These are phyloP conservation scores for Drosophila serrata DNA, from an alignment of 1,140 invertebrate genomes.

Conservation along the genomic window DNA sequence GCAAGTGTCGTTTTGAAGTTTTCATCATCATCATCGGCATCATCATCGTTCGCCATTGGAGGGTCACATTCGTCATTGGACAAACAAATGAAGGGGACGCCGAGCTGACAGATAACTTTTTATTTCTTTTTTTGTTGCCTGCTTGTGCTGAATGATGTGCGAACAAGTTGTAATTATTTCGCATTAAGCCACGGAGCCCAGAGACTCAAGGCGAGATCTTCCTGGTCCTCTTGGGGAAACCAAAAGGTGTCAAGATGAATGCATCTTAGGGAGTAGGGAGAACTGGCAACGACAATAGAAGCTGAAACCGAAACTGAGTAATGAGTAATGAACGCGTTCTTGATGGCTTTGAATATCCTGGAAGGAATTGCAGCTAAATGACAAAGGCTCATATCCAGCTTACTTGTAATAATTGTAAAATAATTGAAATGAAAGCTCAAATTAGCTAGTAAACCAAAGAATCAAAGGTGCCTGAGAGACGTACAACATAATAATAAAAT, in stretches of 20 bases:
- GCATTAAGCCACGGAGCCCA: slow-evolving; percentile 59
- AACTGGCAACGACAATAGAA: slow-evolving; percentile 3
- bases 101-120: slow-evolving; percentile 71
- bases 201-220: slow-evolving; percentile 1
- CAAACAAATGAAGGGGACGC: slow-evolving; percentile 71
- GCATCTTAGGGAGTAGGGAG: neutral
- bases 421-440: neutral
- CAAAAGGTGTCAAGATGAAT: slow-evolving; percentile 20
- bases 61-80: slow-evolving; percentile 74
- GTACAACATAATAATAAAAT: too few species aligned
- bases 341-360: neutral
- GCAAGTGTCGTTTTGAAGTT: slow-evolving; percentile 75
- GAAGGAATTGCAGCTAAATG: neutral
- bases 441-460: neutral
- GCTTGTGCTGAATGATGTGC: slow-evolving; percentile 71
- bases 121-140: too few species aligned
- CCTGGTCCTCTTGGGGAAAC: neutral
- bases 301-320: slow-evolving; percentile 11
- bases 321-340: slow-evolving; percentile 5
- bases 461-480: too few species aligned
- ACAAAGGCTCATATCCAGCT: neutral
- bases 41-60: slow-evolving; percentile 69
- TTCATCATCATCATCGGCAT: slow-evolving; percentile 62
- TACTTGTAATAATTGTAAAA: neutral
- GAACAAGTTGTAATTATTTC: slow-evolving; percentile 82